Evolutionary conservation across 2,888 invertebrate species (phyloP).

Genomic region (Megaustenia siamemsis): DNA sequence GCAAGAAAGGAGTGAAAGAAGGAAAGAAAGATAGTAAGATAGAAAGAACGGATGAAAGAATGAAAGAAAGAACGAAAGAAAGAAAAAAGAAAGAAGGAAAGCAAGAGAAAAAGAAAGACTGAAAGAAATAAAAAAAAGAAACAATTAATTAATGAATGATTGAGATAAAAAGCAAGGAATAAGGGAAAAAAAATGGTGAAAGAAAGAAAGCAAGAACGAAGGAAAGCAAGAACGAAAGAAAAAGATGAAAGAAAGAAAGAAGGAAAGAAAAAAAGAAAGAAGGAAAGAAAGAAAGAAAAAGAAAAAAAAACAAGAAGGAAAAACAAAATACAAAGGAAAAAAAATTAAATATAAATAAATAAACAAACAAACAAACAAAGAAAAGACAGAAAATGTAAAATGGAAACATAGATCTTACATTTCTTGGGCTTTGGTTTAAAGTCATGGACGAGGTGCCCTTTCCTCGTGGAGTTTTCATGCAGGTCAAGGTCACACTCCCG

Average conservation of each 20-base stretch:
- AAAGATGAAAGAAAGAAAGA: not conserved
- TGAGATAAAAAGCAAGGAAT: not conserved
- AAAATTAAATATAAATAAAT: not conserved
- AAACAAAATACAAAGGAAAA: not conserved
- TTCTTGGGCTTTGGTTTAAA: slow-evolving; percentile 62
- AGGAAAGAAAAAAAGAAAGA: not conserved
- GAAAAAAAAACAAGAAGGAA: not conserved
- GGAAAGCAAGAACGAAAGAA: not conserved
- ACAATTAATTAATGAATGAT: no score
- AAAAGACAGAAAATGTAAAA: not conserved
- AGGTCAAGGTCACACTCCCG: slow-evolving; percentile 70
- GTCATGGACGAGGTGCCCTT: slow-evolving; percentile 71
- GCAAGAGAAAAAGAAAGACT: not conserved
- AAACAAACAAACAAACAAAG: not conserved
- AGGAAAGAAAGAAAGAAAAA: not conserved
- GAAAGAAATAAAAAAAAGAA: not conserved
- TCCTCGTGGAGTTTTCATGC: slow-evolving; percentile 64
- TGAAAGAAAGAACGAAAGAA: not conserved
- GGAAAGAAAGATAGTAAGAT: not conserved
- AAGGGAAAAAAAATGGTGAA: not conserved
- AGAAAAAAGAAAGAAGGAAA: not conserved
- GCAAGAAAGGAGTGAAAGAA: not conserved
- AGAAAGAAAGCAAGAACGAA: not conserved
- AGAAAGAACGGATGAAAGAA: not conserved
- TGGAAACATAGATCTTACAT: not conserved